Conservation (phyloP, 2,113 vertebrate genomes). For the Hyperoodon ampullatus region DNA sequence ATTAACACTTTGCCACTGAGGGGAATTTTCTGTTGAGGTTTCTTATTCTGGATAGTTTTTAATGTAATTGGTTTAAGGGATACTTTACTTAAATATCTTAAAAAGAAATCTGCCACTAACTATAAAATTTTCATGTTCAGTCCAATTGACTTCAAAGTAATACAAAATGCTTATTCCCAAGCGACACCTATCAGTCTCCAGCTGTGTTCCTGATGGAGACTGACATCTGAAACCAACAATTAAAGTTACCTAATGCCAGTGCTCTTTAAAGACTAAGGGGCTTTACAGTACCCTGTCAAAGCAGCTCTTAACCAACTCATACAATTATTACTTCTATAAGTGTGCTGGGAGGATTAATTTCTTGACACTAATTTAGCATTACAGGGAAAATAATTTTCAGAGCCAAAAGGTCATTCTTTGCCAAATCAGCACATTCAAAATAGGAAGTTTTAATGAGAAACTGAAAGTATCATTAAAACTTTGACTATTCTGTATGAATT, state of each 20-base stretch:
- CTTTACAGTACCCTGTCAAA: constrained; percentile 64
- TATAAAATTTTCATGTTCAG: constrained; percentile 73
- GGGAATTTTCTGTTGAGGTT: constrained; percentile 67
- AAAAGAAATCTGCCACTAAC: constrained; percentile 63
- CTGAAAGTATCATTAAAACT: neutral
- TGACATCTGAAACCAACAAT: constrained; percentile 65
- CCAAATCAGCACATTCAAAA: constrained; percentile 38
- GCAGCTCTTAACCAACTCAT: constrained; percentile 31
- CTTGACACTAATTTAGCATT: constrained; percentile 56
- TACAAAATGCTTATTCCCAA: constrained; percentile 65
- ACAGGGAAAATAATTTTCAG: constrained; percentile 52
- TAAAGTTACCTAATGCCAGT: constrained; percentile 56
- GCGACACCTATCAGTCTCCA: constrained; percentile 58
- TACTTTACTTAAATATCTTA: constrained; percentile 68
- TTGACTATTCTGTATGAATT: neutral
- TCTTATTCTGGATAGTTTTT: constrained; percentile 66
- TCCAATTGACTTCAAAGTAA: constrained; percentile 74
- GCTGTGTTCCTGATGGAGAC: constrained; percentile 65
- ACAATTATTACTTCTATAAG: constrained; percentile 57
- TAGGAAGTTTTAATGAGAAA: constrained; percentile 13
- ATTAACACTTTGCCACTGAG: constrained; percentile 65
- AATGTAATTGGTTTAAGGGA: constrained; percentile 68
- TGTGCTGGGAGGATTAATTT: constrained; percentile 68
- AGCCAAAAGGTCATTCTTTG: constrained; percentile 36
- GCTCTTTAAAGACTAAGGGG: constrained; percentile 63